Evolutionary conservation across 37 sponge, comb jelly and placozoan genomes (phyloP), one percentile per base, ranked within the genome.

Genomic region (Aplysina aerophoba): DNA sequence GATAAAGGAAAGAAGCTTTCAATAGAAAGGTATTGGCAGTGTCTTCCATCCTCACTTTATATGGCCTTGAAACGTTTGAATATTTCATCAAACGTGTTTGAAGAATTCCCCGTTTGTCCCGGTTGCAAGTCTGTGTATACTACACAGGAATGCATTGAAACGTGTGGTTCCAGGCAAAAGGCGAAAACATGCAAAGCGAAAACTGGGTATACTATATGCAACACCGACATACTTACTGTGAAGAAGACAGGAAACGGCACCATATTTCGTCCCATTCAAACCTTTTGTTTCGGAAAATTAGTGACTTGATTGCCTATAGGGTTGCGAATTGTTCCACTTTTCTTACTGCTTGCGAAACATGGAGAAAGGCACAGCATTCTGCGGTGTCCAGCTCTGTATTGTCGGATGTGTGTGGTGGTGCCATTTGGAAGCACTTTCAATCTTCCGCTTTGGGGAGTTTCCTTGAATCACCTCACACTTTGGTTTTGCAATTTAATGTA

Each of bases 371-470:
- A 33, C 28, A 14, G 20, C 28, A 37, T 8, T 25, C 62, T 73
- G 56, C 33, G 24, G 35, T 33, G 71, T 27, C 20, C 21, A 22
- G 60, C 6, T 44, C 8, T 44, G 50, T 44, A 11, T 44, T 11
- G 3, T 41, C 24, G 2, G 92, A 88, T 85, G 83, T 92, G 0
- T 88, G 83, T 83, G 89, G 88, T 88, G 92, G 89, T 13, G 64
- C 40, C 39, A 50, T 92, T 0, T 88, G 89, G 89, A 78, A 82
- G 36, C 56, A 75, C 0, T 91, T 91, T 81, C 34, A 54, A 53
- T 25, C 50, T 44, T 44, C 50, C 8, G 50, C 50, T 62, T 14
- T 62, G 63, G 27, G 12, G 4, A 28, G 35, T 22, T 84, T 33
- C 58, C 58, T 79, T 28, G 19, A 35, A 25, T 22, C 71, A 20